These are phyloP conservation scores for Gymnodraco acuticeps DNA, from an alignment of 2,797 vertebrate species.

Conservation along the genomic window DNA sequence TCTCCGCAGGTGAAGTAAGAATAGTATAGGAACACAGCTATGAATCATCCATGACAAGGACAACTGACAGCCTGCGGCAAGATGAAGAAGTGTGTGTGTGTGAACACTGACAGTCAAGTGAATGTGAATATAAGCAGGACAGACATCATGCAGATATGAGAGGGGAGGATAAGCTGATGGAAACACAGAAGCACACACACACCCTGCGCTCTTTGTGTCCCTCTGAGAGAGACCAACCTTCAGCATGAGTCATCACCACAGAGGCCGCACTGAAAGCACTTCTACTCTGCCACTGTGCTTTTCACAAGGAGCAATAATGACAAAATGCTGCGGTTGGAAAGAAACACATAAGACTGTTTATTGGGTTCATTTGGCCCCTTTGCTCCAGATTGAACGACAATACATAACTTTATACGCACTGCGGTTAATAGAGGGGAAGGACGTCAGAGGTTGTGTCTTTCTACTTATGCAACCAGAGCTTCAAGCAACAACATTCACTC, in stretches of 20 bases:
- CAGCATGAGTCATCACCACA: conserved; percentile 36
- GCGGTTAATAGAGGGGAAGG: not conserved
- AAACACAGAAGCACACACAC: not conserved
- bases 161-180: conserved; percentile 8
- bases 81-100: conserved; percentile 19
- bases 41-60: conserved; percentile 58
- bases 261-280: not conserved
- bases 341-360: not conserved
- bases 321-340: not conserved
- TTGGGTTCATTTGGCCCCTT: not conserved
- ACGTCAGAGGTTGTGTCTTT: not conserved
- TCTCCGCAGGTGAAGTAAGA: conserved; percentile 39
- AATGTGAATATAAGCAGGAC: conserved; percentile 37
- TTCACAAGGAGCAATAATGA: not conserved
- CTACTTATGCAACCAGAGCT: not conserved
- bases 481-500: too few relatives aligned
- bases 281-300: not conserved
- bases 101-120: not conserved
- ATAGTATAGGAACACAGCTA: conserved; percentile 30
- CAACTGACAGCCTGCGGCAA: conserved; percentile 41
- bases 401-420: too few relatives aligned
- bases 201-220: not conserved
- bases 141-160: conserved; percentile 28
- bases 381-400: not conserved
- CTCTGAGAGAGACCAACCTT: conserved; percentile 44